phyloP scores from a whole-genome alignment of 2,113 vertebrate species.

The Eretmochelys imbricata region DNA sequence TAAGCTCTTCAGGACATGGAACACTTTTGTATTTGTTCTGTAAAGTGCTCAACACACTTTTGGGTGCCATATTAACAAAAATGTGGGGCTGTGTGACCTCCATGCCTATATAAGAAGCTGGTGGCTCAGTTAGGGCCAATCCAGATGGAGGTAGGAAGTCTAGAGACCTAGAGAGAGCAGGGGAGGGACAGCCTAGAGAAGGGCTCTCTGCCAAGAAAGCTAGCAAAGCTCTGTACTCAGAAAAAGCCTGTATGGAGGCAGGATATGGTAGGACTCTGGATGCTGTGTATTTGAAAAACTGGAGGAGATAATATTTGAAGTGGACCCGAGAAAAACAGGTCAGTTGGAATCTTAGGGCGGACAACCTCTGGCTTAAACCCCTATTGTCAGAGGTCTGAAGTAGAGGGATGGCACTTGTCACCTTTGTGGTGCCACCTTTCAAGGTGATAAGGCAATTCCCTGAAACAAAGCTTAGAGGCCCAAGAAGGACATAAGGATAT shows the following conservation, averaged over 20 bases:
- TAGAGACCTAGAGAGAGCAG: background rate
- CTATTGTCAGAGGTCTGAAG: background rate
- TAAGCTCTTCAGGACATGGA: background rate
- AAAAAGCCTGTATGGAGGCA: background rate
- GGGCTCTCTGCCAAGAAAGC: background rate
- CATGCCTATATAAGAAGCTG: background rate
- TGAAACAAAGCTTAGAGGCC: background rate
- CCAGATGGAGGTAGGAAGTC: background rate
- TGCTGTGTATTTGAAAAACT: background rate
- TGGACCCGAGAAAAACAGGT: background rate
- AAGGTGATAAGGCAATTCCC: background rate
- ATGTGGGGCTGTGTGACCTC: background rate
- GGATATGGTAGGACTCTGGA: background rate
- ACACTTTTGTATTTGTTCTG: background rate
- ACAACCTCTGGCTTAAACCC: background rate
- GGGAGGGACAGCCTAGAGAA: background rate
- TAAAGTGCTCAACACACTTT: background rate
- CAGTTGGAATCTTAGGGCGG: background rate
- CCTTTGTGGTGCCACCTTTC: background rate
- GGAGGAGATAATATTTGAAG: background rate
- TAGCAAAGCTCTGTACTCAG: background rate
- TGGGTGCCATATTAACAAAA: background rate
- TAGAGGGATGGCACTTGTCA: background rate
- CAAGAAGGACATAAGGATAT: too few species aligned
- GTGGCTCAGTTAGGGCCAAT: background rate